Evolutionary conservation across 2,113 vertebrate genomes (phyloP), one percentile per base, ranked within the genome.

Genomic region (Pongo pygmaeus): DNA sequence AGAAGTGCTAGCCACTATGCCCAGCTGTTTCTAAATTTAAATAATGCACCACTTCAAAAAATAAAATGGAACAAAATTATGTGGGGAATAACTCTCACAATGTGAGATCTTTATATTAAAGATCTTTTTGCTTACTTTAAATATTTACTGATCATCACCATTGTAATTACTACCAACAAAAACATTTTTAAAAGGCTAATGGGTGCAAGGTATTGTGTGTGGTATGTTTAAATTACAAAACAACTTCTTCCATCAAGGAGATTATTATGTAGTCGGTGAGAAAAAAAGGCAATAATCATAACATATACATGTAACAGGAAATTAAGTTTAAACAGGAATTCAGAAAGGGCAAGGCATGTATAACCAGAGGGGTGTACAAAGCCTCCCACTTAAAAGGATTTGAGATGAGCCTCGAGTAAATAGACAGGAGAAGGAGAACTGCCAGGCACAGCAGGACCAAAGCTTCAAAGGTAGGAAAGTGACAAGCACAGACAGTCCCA

Each of bases 211-310:
- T 32, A 69, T 30, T 23, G 3, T 18, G 20, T 16, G 23, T 20
- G 23, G 55, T 59, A 74, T n/a, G 5, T 52, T 92, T 89, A 83
- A 92, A 35, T 85, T 46, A 97, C 38, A 38, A 84, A 96, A 25
- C 57, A 72, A 74, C 27, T 32, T 74, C 11, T 25, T 69, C 40
- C 43, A 18, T 79, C 14, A 5, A 35, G n/a, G 59, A 83, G 64
- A 69, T 75, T 16, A 75, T 67, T 61, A 55, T 20, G 27, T 48
- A 74, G 32, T 13, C 78, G 13, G 12, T 57, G 27, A 89, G 86
- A 3, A 52, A 67, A 69, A 59, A 72, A 57, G 6, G 40, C 38
- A 84, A 43, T 64, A 75, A 72, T 7, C 87, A 64, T 13, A 89
- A 61, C n/a, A 52, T 10, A 85, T 22, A 50, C 25, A 25, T 43